Conservation (phyloP, 2,888 invertebrate genomes). For the Agonopterix heracliana region DNA sequence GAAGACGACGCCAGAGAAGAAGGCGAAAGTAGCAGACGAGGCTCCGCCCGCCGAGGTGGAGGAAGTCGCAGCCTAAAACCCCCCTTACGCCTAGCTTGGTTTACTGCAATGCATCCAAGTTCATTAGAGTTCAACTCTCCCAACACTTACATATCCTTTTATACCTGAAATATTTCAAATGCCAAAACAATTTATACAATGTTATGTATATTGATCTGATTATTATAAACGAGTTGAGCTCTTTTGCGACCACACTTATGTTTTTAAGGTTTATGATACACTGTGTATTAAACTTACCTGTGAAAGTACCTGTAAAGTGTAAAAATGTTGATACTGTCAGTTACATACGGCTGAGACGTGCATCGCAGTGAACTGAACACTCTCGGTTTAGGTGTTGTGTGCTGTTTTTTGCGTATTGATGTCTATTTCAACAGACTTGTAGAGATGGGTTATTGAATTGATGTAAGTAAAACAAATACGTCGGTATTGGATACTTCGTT, state of each 20-base stretch:
- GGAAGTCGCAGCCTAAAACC: conserved; percentile 75
- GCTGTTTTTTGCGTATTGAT: conserved; percentile 62
- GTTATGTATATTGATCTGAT: conserved; percentile 37
- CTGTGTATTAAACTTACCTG: conserved; percentile 68
- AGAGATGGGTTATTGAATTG: conserved; percentile 59
- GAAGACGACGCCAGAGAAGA: conserved; percentile 83
- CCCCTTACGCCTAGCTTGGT: conserved; percentile 45
- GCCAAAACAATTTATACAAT: conserved; percentile 45
- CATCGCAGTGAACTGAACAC: conserved; percentile 69
- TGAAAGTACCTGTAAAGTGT: conserved; percentile 75
- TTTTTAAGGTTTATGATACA: conserved; percentile 59
- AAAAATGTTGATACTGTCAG: conserved; percentile 56
- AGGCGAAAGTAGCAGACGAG: conserved; percentile 81
- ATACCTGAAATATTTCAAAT: conserved; percentile 27
- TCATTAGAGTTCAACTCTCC: conserved; percentile 65
- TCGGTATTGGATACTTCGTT: conserved; percentile 45
- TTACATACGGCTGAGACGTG: conserved; percentile 42
- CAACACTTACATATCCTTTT: conserved; percentile 47
- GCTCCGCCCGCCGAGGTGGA: conserved; percentile 74
- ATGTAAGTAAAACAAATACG: conserved; percentile 33
- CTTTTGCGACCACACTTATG: conserved; percentile 62
- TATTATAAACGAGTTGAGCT: conserved; percentile 54
- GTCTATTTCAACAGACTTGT: conserved; percentile 55
- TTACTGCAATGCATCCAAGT: conserved; percentile 71
- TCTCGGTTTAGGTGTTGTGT: conserved; percentile 52